Evolutionary conservation across 1,140 invertebrate species (phyloP).

Genomic region (Drosophila prosaltans): DNA sequence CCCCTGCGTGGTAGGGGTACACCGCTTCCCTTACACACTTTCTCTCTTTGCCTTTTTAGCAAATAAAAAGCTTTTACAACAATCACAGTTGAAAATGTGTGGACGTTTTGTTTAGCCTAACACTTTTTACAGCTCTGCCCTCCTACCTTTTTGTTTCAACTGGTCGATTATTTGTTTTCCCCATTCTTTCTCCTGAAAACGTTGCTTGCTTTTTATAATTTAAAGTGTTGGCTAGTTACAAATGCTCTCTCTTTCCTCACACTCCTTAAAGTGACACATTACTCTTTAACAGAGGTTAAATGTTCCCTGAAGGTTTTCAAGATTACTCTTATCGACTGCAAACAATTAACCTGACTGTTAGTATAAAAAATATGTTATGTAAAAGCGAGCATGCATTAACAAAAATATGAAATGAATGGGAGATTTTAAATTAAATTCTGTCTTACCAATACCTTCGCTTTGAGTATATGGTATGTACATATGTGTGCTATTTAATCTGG

Average conservation of each 20-base stretch:
- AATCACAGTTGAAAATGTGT: conserved; percentile 74
- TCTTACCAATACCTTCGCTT: too few species aligned
- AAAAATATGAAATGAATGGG: neutral
- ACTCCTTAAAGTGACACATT: too few species aligned
- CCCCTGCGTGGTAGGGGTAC: neutral
- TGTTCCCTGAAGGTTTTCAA: neutral
- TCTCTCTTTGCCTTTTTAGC: conserved; percentile 20
- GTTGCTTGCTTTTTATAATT: conserved; percentile 63
- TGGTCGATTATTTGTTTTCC: neutral
- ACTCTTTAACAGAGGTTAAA: too few species aligned
- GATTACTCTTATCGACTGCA: neutral
- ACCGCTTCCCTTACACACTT: neutral
- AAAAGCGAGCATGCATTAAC: too few species aligned
- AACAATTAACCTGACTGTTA: neutral
- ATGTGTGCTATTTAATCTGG: neutral
- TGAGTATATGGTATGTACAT: too few species aligned
- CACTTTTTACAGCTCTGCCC: conserved; percentile 29
- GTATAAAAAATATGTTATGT: neutral
- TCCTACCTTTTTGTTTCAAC: neutral
- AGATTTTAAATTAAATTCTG: too few species aligned
- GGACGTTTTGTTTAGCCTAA: conserved; percentile 43
- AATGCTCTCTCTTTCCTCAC: conserved; percentile 14
- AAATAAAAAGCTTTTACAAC: conserved; percentile 80
- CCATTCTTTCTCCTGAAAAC: conserved; percentile 4
- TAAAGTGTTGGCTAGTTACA: conserved; percentile 63